Evolutionary conservation across 2,888 invertebrate species (phyloP).

Genomic region (Petrophora chlorosata): DNA sequence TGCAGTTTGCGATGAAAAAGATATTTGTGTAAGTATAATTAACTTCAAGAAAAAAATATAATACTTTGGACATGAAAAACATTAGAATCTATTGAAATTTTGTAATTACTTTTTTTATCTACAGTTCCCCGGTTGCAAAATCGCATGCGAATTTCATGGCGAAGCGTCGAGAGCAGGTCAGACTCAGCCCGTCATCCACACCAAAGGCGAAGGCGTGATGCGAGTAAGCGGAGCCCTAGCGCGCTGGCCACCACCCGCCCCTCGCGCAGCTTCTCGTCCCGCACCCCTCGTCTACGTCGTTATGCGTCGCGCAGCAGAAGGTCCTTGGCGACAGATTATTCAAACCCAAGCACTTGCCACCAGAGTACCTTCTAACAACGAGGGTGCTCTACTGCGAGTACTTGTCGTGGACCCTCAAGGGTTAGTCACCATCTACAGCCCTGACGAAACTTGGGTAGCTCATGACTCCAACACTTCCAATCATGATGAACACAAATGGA

Average conservation of each 20-base stretch:
- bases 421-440: conserved; percentile 88
- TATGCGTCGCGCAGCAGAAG: conserved; percentile 86
- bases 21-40: conserved; percentile 87
- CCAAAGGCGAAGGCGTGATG: conserved; percentile 87
- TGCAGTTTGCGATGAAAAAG: conserved; percentile 87
- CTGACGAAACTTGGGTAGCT: conserved; percentile 85
- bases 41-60: not conserved
- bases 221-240: conserved; percentile 85
- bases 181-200: conserved; percentile 87
- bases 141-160: conserved; percentile 87
- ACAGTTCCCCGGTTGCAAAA: conserved; percentile 89
- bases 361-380: conserved; percentile 85
- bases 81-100: not conserved
- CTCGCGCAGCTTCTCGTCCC: conserved; percentile 81
- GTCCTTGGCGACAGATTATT: conserved; percentile 87
- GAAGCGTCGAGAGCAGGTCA: conserved; percentile 85
- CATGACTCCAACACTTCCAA: conserved; percentile 80
- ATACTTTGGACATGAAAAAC: not conserved
- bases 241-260: conserved; percentile 86
- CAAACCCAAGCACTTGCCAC: conserved; percentile 87
- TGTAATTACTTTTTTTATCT: conserved; percentile 46
- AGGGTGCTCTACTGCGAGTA: conserved; percentile 86
- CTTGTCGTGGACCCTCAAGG: conserved; percentile 88
- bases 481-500: conserved; percentile 83
- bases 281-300: conserved; percentile 87